These are phyloP conservation scores for Mustela nigripes DNA, from an alignment of 2,113 vertebrate species.

Conservation along the genomic window DNA sequence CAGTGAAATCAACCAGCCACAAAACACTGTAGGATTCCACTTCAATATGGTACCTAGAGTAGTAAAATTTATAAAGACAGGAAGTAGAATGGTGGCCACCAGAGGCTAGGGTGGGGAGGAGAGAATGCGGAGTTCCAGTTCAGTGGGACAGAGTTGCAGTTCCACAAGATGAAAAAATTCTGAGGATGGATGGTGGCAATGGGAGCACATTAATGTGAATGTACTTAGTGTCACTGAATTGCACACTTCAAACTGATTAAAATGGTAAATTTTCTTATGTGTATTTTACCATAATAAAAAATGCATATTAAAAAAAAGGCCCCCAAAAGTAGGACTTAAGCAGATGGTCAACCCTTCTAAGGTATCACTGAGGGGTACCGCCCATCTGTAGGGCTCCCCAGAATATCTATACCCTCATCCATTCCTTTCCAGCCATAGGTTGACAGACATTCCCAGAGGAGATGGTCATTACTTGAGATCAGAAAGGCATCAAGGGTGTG, in stretches of 20 bases:
- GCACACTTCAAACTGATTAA: background rate
- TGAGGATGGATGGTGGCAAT: background rate
- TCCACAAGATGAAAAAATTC: background rate
- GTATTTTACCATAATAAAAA: background rate
- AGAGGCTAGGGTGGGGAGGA: background rate
- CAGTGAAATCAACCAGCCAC: conserved; percentile 5
- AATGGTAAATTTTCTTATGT: background rate
- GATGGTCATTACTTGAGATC: background rate
- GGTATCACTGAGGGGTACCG: no score
- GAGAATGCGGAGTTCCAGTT: no score
- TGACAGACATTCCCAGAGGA: background rate
- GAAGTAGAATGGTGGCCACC: background rate
- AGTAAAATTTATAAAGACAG: background rate
- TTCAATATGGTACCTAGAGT: background rate
- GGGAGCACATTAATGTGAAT: background rate
- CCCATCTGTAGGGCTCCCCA: background rate
- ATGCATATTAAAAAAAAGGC: background rate
- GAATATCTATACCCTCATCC: background rate
- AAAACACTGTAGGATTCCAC: background rate
- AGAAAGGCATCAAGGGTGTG: background rate
- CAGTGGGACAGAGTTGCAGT: background rate
- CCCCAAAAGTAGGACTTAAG: background rate
- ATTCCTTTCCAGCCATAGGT: rapidly evolving
- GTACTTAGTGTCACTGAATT: background rate
- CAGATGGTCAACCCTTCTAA: background rate